Evolutionary conservation across 1,140 invertebrate genomes (phyloP).

Genomic region (Tribolium madens): DNA sequence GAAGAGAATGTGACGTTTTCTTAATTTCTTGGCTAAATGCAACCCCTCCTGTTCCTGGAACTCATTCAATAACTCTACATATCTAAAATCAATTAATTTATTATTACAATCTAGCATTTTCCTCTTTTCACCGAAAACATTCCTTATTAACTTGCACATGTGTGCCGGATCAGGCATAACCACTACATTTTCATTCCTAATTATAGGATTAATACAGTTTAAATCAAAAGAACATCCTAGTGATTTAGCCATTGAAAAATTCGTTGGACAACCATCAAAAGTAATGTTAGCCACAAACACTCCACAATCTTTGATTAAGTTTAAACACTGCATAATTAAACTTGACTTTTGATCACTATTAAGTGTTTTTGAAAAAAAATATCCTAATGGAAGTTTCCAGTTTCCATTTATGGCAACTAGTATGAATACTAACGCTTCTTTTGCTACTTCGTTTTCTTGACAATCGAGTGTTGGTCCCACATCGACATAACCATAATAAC

Average conservation of each 20-base stretch:
- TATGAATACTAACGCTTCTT: constrained; percentile 43
- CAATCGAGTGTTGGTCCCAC: background rate
- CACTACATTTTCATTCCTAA: constrained; percentile 38
- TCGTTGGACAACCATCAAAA: constrained; percentile 34
- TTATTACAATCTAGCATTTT: constrained; percentile 51
- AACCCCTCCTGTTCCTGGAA: constrained; percentile 59
- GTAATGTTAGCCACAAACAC: constrained; percentile 28
- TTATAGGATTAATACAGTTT: background rate
- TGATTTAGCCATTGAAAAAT: background rate
- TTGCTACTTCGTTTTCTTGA: constrained; percentile 14
- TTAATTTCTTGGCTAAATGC: constrained; percentile 60
- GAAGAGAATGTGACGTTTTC: constrained; percentile 57
- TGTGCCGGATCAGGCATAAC: constrained; percentile 45
- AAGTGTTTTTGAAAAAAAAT: constrained; percentile 26
- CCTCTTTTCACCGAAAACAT: constrained; percentile 43
- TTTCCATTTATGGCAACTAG: constrained; percentile 7
- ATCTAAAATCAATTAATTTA: constrained; percentile 55
- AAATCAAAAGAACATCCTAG: background rate
- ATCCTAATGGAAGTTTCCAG: constrained; percentile 42
- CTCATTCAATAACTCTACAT: constrained; percentile 55
- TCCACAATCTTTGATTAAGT: background rate
- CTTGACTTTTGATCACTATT: constrained; percentile 6
- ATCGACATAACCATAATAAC: constrained; percentile 43
- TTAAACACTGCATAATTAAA: background rate
- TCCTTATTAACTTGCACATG: constrained; percentile 47